Evolutionary conservation across 2,888 invertebrate species (phyloP).

Genomic region (Pammene fasciana): DNA sequence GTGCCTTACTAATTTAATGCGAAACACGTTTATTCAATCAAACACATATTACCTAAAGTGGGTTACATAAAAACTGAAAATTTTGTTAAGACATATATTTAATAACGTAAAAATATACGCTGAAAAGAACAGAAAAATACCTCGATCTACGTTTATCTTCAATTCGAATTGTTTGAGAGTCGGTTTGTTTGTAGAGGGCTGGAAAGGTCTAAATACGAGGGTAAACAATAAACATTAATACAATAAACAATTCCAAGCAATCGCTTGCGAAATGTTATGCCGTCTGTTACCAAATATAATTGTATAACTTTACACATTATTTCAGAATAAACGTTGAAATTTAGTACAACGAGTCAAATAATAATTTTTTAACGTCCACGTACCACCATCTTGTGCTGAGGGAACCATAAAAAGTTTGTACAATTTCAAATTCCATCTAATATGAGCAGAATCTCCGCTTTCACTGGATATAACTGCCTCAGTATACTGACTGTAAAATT

Average conservation of each 20-base stretch:
- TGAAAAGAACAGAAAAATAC: neutral
- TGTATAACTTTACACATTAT: no score
- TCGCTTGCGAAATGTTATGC: neutral
- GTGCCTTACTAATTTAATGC: no score
- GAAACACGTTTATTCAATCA: no score
- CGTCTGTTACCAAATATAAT: neutral
- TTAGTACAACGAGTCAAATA: no score
- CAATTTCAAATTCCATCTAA: slow-evolving; percentile 27
- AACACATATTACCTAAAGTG: no score
- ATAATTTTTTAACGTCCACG: neutral
- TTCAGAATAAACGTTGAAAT: no score
- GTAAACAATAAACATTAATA: slow-evolving; percentile 4
- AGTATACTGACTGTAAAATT: slow-evolving; percentile 12
- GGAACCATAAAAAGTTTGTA: slow-evolving; percentile 30
- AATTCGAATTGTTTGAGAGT: slow-evolving; percentile 17
- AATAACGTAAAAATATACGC: no score
- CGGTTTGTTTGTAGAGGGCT: slow-evolving; percentile 12
- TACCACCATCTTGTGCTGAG: slow-evolving; percentile 15
- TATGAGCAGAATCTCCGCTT: slow-evolving; percentile 19
- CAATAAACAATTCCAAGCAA: slow-evolving; percentile 1
- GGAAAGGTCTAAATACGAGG: slow-evolving; percentile 13
- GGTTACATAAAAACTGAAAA: no score
- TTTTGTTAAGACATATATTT: no score
- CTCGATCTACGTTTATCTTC: slow-evolving; percentile 9
- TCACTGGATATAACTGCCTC: slow-evolving; percentile 1